Evolutionary conservation across 2,797 vertebrate species (phyloP), one percentile per base, ranked within the genome.

Genomic region (Neoniphon sammara): DNA sequence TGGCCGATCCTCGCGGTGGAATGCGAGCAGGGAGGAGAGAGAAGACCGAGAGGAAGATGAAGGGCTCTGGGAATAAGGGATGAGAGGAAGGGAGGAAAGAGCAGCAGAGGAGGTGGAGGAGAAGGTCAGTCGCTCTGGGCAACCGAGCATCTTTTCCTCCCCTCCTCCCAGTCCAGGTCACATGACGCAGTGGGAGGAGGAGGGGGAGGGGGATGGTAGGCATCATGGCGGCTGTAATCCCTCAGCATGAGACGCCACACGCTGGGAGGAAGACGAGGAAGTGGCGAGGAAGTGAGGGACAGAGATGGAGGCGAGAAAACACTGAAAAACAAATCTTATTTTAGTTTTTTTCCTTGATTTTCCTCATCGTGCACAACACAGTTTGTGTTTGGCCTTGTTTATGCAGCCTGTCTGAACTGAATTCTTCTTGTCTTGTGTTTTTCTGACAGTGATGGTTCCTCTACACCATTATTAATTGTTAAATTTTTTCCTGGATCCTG

Each of bases 181-280:
- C 15, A 21, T 60, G 44, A 30, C 20, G 52, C 36, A 25, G 54
- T 42, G 70, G 65, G 70, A 46, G n/a, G 53, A 59, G 30, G 25
- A 17, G 21, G 31, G 39, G 44, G 55, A 31, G 42, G 42, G 17
- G 20, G 74, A 56, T 73, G 59, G 44, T 56, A 62, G 71, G 42
- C 77, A 44, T 65, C 53, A 36, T 52, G 66, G 66, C 31, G 42
- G 44, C 65, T 62, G 17, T 89, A 82, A 87, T 88, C 77, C 74
- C 66, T 70, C 74, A 80, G 70, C 73, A 63, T 75, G 77, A 84
- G 62, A 54, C 30, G 4, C 36, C 77, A 66, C 61, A 73, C 0
- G 50, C 75, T 71, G 68, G 15, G 70, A 81, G 74, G 67, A 66
- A 54, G 70, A 75, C 59, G 75, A 77, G 31, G 65, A 55, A 72